These are phyloP conservation scores for Poeciliopsis infans DNA, from an alignment of 2,797 vertebrate species.

Conservation along the genomic window DNA sequence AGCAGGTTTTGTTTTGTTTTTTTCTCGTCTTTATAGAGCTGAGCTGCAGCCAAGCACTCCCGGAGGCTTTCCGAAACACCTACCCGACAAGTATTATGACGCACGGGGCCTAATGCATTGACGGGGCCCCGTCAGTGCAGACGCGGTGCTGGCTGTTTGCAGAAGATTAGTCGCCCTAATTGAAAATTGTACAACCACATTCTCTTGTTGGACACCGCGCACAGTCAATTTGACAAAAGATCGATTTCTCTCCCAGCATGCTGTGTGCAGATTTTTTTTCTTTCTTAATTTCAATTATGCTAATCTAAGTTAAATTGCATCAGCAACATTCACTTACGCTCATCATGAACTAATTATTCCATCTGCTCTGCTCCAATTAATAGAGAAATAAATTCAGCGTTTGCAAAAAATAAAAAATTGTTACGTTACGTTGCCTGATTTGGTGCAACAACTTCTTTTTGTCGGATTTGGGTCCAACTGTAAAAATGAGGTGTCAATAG, in stretches of 20 bases:
- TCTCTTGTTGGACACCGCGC: conserved; percentile 8
- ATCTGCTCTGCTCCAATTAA: conserved; percentile 16
- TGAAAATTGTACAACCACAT: conserved; percentile 9
- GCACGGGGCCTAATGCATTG: conserved; percentile 35
- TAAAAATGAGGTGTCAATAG: conserved; percentile 14
- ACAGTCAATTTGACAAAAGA: conserved; percentile 4
- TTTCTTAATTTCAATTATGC: conserved; percentile 3
- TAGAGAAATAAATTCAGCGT: neutral
- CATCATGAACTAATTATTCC: conserved; percentile 8
- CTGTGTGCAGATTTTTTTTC: conserved; percentile 10
- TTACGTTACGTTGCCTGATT: neutral
- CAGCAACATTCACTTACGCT: conserved; percentile 20
- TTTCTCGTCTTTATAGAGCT: conserved; percentile 53
- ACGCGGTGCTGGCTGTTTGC: conserved; percentile 32
- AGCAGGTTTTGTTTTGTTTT: conserved; percentile 57
- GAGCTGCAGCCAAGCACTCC: conserved; percentile 60
- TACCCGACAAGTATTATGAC: conserved; percentile 65
- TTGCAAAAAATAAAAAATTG: neutral
- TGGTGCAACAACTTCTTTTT: neutral
- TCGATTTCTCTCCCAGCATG: conserved; percentile 9
- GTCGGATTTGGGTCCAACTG: neutral
- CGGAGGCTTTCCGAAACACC: conserved; percentile 51
- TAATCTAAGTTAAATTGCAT: conserved; percentile 23
- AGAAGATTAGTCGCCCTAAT: conserved; percentile 30
- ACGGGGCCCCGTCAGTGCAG: conserved; percentile 18